Conservation (phyloP, 2,113 vertebrate genomes). For the Chaenocephalus aceratus region DNA sequence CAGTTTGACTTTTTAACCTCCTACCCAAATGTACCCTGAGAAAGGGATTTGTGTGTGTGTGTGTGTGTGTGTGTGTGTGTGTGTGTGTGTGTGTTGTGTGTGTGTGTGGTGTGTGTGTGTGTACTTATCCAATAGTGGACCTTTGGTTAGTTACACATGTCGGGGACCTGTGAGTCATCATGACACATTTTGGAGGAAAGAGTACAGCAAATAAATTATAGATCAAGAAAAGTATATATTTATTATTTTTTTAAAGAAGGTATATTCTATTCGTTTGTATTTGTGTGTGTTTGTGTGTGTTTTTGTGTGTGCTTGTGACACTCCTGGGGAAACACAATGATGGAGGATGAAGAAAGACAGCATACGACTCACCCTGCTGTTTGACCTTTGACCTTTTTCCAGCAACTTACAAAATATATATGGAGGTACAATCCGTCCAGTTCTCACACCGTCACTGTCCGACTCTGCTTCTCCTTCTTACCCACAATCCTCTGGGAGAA, state of each 20-base stretch:
- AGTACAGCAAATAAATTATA: no score
- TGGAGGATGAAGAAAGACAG: neutral
- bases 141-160: neutral
- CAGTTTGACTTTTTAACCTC: constrained; percentile 38
- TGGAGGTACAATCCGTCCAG: neutral
- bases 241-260: no score
- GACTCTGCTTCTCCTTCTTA: neutral
- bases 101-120: no score
- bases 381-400: constrained; percentile 17
- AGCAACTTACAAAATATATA: neutral
- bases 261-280: no score
- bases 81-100: no score
- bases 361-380: neutral
- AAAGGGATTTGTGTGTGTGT: no score
- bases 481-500: constrained; percentile 33
- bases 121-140: neutral
- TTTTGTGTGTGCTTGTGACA: no score
- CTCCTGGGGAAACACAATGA: neutral
- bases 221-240: no score
- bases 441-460: neutral
- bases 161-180: neutral
- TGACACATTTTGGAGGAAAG: no score
- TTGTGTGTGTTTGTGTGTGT: neutral
- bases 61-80: no score
- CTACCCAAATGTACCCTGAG: constrained; percentile 21